phyloP scores from a whole-genome alignment of 2,797 vertebrate species.

The Pipistrellus nathusii region DNA sequence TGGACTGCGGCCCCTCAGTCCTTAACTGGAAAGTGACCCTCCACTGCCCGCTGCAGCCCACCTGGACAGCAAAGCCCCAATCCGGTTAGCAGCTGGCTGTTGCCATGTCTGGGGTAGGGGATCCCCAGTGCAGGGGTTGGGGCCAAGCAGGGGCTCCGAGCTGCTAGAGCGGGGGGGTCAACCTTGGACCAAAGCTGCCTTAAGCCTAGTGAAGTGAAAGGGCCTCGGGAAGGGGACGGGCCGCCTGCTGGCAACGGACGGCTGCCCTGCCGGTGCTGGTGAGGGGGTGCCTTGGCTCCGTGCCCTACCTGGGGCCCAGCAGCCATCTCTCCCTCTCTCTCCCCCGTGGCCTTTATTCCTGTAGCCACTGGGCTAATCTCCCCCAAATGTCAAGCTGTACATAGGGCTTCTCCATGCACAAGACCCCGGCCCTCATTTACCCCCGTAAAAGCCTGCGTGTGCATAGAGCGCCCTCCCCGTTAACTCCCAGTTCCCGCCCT shows the following conservation, averaged over 20 bases:
- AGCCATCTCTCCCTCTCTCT: background rate
- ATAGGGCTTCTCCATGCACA: constrained; percentile 18
- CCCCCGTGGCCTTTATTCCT: constrained; percentile 7
- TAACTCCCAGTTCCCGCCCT: constrained; percentile 46
- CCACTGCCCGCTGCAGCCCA: constrained; percentile 55
- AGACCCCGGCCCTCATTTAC: background rate
- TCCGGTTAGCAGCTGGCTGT: constrained; percentile 69
- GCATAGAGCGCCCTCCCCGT: constrained; percentile 7
- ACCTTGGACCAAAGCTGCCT: constrained; percentile 80
- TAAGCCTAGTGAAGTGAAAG: constrained; percentile 57
- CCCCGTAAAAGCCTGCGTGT: background rate
- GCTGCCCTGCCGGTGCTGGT: background rate
- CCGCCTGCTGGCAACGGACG: background rate
- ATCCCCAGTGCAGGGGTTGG: background rate
- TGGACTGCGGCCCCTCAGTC: background rate
- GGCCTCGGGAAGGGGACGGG: constrained; percentile 21
- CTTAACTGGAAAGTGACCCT: constrained; percentile 67
- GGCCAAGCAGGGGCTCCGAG: constrained; percentile 58
- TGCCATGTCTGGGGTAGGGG: constrained; percentile 13
- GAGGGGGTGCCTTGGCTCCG: background rate
- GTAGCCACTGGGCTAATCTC: constrained; percentile 34
- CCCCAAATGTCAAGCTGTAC: constrained; percentile 73
- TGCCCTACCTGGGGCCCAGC: background rate
- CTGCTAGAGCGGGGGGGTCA: constrained; percentile 43
- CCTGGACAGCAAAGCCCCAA: background rate